phyloP scores from a whole-genome alignment of 2,113 vertebrate species.

The Microtus montanus region DNA sequence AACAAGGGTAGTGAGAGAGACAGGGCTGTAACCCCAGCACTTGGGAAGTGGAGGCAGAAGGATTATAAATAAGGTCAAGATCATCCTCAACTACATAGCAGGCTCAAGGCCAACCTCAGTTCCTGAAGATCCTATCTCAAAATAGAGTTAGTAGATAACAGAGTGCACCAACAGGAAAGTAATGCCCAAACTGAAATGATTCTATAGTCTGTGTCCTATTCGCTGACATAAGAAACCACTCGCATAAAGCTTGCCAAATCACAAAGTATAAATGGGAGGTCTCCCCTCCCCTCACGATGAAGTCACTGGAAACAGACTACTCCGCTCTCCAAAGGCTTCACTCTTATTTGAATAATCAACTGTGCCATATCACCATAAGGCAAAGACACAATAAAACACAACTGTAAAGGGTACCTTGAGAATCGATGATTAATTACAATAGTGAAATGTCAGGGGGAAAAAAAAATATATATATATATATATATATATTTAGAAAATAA shows the following conservation, averaged over 20 bases:
- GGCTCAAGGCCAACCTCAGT: neutral
- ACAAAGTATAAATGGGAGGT: slow-evolving; percentile 10
- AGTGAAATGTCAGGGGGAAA: slow-evolving; percentile 55
- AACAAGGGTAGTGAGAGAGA: neutral
- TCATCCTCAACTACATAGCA: neutral
- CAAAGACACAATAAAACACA: slow-evolving; percentile 17
- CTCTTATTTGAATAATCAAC: slow-evolving; percentile 33
- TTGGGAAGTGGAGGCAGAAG: neutral
- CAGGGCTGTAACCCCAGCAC: neutral
- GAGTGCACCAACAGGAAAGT: neutral
- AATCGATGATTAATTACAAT: slow-evolving; percentile 46
- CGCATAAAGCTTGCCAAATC: slow-evolving; percentile 29
- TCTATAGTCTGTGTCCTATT: neutral
- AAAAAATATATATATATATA: neutral
- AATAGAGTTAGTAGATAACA: neutral
- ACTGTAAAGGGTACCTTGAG: neutral
- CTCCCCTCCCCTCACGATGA: neutral
- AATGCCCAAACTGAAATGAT: neutral
- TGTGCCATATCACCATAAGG: neutral
- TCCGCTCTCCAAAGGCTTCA: neutral
- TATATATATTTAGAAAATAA: no score
- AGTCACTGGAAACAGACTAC: neutral
- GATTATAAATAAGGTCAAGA: neutral
- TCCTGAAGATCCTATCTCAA: neutral
- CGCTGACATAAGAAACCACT: slow-evolving; percentile 6